Evolutionary conservation across 2,797 vertebrate species (phyloP).

Genomic region (Microhierax caerulescens): DNA sequence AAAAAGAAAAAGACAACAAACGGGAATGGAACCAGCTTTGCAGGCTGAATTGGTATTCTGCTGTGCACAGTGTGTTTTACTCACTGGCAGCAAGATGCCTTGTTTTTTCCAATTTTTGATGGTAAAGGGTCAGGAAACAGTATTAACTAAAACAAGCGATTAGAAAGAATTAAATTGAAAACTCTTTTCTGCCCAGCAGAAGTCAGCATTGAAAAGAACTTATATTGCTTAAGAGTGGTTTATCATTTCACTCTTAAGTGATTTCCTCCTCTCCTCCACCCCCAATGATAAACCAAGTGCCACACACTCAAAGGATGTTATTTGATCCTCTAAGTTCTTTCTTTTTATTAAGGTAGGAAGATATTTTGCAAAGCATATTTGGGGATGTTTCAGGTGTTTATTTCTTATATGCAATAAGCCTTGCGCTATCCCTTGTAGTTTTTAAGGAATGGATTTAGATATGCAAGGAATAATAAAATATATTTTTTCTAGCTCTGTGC

Average conservation of each 20-base stretch:
- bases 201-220: not conserved
- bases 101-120: conserved; percentile 46
- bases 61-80: not conserved
- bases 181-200: not conserved
- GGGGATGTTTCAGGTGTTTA: not conserved
- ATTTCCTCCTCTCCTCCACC: not conserved
- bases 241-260: not conserved
- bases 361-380: not conserved
- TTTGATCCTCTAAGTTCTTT: not conserved
- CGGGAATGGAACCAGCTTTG: not conserved
- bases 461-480: not conserved
- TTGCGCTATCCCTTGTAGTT: not conserved
- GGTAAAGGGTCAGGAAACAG: conserved; percentile 34
- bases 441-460: not conserved
- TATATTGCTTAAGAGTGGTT: not conserved
- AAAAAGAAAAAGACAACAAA: conserved; percentile 1
- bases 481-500: not conserved
- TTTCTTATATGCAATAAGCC: not conserved
- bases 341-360: not conserved
- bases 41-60: conserved; percentile 21
- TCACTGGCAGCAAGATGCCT: conserved; percentile 36
- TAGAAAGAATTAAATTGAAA: conserved; percentile 42
- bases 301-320: not conserved
- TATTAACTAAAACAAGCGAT: conserved; percentile 27
- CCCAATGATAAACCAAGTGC: not conserved